Evolutionary conservation across 2,113 vertebrate species (phyloP), one percentile per base, ranked within the genome.

Genomic region (Indicator maculatus): DNA sequence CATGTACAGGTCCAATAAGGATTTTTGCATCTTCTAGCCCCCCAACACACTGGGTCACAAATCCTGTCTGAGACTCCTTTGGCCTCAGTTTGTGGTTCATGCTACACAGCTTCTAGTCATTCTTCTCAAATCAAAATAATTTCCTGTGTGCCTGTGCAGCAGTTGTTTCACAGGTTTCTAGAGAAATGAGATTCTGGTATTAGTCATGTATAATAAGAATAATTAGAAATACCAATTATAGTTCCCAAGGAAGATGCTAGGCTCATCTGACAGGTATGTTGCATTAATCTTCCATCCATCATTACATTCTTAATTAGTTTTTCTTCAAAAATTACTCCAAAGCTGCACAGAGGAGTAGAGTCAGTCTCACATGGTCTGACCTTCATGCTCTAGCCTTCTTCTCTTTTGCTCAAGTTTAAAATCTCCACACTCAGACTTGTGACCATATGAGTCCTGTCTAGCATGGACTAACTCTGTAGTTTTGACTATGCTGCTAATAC

Each of bases 161-260:
- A 96, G 60, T 70, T 83, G 27, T 93, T 93, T 86, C 59, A 83
- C 64, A 83, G 86, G 47, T 73, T 52, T 50, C 75, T 59, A 55
- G 45, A 77, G 66, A 88, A 90, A 92, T 83, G 20, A 81, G 75
- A 74, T 70, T 83, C 92, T 59, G 17, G 16, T 81, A 39, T 83
- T 60, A 83, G 55, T 53, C 50, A 67, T 82, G 38, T 31, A 26
- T 44, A 73, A 47, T 73, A 89, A 53, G 53, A 80, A 31, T 23
- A 74, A 52, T 69, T 44, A 7, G 66, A 70, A 92, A 56, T 80
- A 90, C 33, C 36, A 81, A 28, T 77, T 78, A 52, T 7, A 9
- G 6, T 80, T 74, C 59, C 67, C 67, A 38, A 63, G 52, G 24
- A 74, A 70, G n/a, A 64, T 60, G 23, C 2, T 45, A 71, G 28